These are phyloP conservation scores for Orussus abietinus DNA, from an alignment of 1,140 invertebrate genomes.

Conservation along the genomic window DNA sequence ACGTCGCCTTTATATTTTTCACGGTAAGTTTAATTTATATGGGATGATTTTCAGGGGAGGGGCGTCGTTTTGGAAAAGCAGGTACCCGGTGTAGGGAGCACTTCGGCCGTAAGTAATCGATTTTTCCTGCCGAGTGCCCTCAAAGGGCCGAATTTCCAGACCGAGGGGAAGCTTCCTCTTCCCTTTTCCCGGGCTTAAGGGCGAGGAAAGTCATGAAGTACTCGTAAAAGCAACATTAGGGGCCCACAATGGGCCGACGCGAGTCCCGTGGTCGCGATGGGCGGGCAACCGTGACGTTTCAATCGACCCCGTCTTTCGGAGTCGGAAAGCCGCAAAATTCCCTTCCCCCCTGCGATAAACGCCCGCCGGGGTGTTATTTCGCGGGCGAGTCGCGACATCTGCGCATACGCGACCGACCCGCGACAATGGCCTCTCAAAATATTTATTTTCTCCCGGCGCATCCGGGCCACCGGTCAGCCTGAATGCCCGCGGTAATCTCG, in stretches of 20 bases:
- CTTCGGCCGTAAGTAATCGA: too few species aligned
- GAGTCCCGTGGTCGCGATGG: constrained; percentile 12
- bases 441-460: constrained; percentile 36
- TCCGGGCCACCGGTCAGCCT: constrained; percentile 17
- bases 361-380: constrained; percentile 8
- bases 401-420: constrained; percentile 14
- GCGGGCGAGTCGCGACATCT: constrained; percentile 21
- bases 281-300: constrained; percentile 28
- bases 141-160: too few species aligned
- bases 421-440: constrained; percentile 39
- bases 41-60: too few species aligned
- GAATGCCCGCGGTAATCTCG: constrained; percentile 32
- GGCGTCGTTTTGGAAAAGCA: too few species aligned
- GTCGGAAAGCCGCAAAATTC: constrained; percentile 25
- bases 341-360: constrained; percentile 2
- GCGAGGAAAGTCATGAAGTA: constrained; percentile 20
- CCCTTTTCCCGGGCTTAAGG: too few species aligned
- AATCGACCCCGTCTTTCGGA: constrained; percentile 21
- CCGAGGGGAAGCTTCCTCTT: too few species aligned
- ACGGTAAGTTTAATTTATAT: too few species aligned
- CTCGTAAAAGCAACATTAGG: constrained; percentile 33
- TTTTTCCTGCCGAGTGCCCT: too few species aligned
- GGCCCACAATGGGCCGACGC: background rate
- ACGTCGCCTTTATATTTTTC: too few species aligned
- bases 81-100: too few species aligned